Evolutionary conservation across 2,113 vertebrate species (phyloP).

Genomic region (Eudorcas thomsonii): DNA sequence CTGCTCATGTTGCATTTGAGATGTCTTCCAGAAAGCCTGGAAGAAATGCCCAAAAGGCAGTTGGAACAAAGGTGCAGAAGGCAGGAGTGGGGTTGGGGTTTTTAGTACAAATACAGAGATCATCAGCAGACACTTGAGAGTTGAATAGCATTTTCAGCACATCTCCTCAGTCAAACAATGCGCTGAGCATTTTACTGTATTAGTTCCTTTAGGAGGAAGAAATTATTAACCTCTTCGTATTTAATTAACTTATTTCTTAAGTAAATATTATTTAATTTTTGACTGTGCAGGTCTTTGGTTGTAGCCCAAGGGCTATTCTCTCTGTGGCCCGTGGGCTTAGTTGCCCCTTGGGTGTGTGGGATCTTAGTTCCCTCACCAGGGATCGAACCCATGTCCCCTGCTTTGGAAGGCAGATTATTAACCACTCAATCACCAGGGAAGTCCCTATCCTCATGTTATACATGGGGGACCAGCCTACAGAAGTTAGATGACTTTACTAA

Average conservation of each 20-base stretch:
- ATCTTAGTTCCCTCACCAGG: neutral
- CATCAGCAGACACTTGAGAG: neutral
- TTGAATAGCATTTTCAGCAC: neutral
- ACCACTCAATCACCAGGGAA: neutral
- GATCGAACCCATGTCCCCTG: neutral
- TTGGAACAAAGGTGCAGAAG: neutral
- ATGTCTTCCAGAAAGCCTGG: constrained; percentile 15
- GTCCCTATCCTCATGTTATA: neutral
- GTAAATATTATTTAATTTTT: neutral
- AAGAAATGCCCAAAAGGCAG: neutral
- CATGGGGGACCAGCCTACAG: neutral
- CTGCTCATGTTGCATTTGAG: neutral
- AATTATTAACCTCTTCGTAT: neutral
- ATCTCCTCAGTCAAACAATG: neutral
- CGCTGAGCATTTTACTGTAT: neutral
- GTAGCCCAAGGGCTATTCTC: neutral
- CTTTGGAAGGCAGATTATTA: neutral
- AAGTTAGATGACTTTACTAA: constrained; percentile 11
- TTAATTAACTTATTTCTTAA: neutral
- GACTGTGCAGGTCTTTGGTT: neutral
- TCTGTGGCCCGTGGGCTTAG: neutral
- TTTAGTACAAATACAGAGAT: neutral
- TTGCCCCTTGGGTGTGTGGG: neutral
- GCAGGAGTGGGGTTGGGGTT: neutral
- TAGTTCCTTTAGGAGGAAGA: neutral